phyloP scores from a whole-genome alignment of 2,797 vertebrate species.

The Apogon hyalosoma region DNA sequence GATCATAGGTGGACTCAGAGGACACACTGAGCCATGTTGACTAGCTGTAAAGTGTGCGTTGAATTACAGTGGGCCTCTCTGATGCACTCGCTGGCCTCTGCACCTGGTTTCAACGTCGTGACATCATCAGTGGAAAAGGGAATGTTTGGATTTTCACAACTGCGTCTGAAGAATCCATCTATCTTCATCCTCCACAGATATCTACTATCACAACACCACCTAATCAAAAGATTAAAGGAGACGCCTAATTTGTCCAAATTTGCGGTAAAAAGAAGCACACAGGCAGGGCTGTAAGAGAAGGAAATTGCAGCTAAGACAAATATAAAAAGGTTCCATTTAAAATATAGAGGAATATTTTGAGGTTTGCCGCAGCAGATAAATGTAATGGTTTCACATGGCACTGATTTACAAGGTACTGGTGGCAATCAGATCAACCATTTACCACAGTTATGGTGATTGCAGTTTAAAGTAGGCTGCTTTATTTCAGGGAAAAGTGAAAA shows the following conservation, averaged over 20 bases:
- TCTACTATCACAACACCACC: constrained; percentile 76
- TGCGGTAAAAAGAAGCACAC: constrained; percentile 41
- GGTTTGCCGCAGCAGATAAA: constrained; percentile 62
- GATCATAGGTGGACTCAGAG: constrained; percentile 43
- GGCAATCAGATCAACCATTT: constrained; percentile 55
- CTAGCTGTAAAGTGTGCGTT: constrained; percentile 71
- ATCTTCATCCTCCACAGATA: constrained; percentile 73
- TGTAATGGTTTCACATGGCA: constrained; percentile 63
- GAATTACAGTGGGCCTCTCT: constrained; percentile 72
- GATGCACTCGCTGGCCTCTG: constrained; percentile 67
- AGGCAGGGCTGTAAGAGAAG: constrained; percentile 20
- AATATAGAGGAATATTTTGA: constrained; percentile 71
- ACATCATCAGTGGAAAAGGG: constrained; percentile 73
- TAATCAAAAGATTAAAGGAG: constrained; percentile 78
- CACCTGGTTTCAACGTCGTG: constrained; percentile 75
- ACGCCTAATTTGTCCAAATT: constrained; percentile 70
- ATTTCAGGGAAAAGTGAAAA: constrained; percentile 7
- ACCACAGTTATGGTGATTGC: constrained; percentile 41
- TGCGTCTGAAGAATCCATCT: constrained; percentile 72
- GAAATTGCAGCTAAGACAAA: constrained; percentile 70
- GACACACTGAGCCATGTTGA: constrained; percentile 60
- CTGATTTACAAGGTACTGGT: constrained; percentile 50
- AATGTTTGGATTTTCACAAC: constrained; percentile 75
- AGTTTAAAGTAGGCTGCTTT: constrained; percentile 27
- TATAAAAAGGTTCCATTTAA: constrained; percentile 67